These are phyloP conservation scores for Ectropis crepuscularia DNA, from an alignment of 2,888 invertebrate genomes.

Conservation along the genomic window DNA sequence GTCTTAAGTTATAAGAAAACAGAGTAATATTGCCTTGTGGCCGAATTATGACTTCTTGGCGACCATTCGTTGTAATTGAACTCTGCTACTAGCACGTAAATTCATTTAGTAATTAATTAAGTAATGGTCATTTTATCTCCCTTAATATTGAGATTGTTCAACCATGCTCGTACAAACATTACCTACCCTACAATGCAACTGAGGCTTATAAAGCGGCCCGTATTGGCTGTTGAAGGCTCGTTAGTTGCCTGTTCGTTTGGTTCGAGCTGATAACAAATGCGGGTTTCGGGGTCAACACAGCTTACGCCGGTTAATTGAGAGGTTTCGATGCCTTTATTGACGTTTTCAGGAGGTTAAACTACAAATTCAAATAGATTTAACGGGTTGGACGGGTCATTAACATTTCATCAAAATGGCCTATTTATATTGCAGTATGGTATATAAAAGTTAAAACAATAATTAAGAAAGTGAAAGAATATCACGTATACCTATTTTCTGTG, in stretches of 20 bases:
- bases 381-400: no score
- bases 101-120: neutral
- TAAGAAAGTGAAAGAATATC: no score
- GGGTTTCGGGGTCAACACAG: constrained; percentile 17
- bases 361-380: constrained; percentile 1
- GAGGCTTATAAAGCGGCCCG: constrained; percentile 10
- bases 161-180: neutral
- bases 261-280: constrained; percentile 24
- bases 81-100: neutral
- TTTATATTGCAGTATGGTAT: no score
- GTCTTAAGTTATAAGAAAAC: no score
- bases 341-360: constrained; percentile 5
- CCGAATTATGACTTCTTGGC: no score
- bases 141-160: neutral
- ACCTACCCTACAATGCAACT: constrained; percentile 6
- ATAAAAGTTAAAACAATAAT: no score
- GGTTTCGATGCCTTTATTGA: constrained; percentile 1
- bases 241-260: constrained; percentile 27
- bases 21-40: no score
- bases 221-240: constrained; percentile 22
- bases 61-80: neutral
- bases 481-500: no score
- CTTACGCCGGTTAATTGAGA: neutral
- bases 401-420: no score
- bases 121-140: neutral